Base-by-base conservation (phyloP, 2,113 vertebrate genomes). In the Monarcha castaneiventris region DNA sequence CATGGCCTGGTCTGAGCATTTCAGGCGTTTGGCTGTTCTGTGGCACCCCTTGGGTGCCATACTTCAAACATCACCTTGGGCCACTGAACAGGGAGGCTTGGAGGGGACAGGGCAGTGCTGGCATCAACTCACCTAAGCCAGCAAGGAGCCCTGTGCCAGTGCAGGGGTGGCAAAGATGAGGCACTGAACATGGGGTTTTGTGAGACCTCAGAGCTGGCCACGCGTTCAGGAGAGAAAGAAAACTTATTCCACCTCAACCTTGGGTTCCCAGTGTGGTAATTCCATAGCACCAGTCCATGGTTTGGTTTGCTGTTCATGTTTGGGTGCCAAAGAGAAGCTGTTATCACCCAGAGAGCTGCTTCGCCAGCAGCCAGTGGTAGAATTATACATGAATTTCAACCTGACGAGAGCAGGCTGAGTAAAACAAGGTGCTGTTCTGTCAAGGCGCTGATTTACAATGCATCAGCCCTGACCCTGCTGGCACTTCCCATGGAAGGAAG, bases 201-300 rank as follows among this genome's bases (percentile, higher is more conserved):
- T 4, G 39, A 80, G 56, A 26, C 32, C 67, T 78, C 27, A 51
- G 49, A 51, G 21, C 37, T 29, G 20, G 25, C 41, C 8, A 27
- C 1, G 1, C 16, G 21, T 6, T 43, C 10, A 44, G 33, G 19
- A 73, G 25, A 61, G 39, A 71, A 27, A n/a, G 26, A 8, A 46
- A 46, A 58, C 26, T 32, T 44, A 43, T 27, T 43, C 64, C 13
- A 3, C 16, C 23, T 25, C 22, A 3, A 16, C 43, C 41, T 29
- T 33, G 2, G 3, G 11, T 41, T 87, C 52, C 8, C 39, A 59
- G 39, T 1, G 1, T 21, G 32, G 73, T 0, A 0, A 21, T 46
- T 59, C 68, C 13, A 5, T 4, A 35, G 35, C 27, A 9, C 21
- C 43, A 33, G 44, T 9, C 52, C 35, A 2, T 3, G 16, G 19